Evolutionary conservation across 2,797 vertebrate species (phyloP), one percentile per base, ranked within the genome.

Genomic region (Denticeps clupeoides): DNA sequence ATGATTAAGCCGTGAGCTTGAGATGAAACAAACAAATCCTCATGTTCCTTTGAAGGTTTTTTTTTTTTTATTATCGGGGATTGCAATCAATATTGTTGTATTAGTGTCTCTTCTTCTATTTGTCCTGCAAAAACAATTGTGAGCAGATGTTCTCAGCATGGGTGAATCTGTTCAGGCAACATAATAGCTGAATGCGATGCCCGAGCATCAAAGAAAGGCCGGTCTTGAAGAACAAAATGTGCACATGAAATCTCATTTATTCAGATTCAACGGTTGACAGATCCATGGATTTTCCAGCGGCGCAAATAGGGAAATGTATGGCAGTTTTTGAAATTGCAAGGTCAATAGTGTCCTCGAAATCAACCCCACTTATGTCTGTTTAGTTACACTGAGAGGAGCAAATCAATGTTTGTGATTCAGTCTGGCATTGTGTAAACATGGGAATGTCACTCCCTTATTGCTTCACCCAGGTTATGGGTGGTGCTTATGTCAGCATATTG

Each of bases 381-480:
- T n/a, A n/a, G 5, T 25, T 25, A 24, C 4, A 25, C 7, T 1
- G 24, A 24, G 24, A 25, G 24, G 4, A 25, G 24, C 2, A 25
- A 58, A 59, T 52, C 47, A 48, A 47, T 24, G 50, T 45, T 47
- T 37, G 15, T 49, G 48, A 44, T 50, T 29, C 49, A 49, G 25
- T 55, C 26, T 31, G 22, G 23, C 41, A 46, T 35, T 19, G 16
- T 52, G 3, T 18, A 40, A 62, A 45, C 24, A 32, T 10, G 9
- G 8, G 28, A 37, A 27, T 26, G 43, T 52, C 45, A 43, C 24
- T 62, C 51, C 41, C 29, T 45, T 22, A n/a, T n/a, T n/a, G n/a
- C n/a, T n/a, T n/a, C n/a, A n/a, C n/a, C n/a, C n/a, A n/a, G 7
- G 41, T 40, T 41, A 38, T 47, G 26, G 48, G 47, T 49, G 13